Conservation (phyloP, 2,888 invertebrate genomes). For the Pterostichus niger region DNA sequence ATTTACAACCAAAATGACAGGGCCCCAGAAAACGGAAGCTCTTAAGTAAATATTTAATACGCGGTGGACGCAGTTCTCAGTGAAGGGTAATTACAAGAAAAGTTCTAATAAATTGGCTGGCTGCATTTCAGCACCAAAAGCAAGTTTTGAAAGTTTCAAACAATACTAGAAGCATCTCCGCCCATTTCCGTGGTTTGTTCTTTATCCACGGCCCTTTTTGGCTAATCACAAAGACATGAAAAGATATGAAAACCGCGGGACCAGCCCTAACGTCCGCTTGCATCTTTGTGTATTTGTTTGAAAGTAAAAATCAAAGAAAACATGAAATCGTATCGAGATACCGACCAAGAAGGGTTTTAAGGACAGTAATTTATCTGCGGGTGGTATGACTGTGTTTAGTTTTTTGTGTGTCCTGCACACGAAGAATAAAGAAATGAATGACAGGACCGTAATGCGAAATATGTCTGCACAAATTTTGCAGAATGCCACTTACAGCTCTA, state of each 20-base stretch:
- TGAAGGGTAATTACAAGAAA: background rate
- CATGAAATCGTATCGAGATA: conserved; percentile 36
- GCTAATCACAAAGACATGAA: conserved; percentile 57
- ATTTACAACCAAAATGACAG: no score
- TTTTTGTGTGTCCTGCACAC: background rate
- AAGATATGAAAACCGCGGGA: conserved; percentile 50
- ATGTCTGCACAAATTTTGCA: background rate
- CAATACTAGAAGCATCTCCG: background rate
- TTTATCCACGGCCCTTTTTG: conserved; percentile 35
- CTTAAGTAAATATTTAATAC: no score
- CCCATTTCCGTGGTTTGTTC: conserved; percentile 44
- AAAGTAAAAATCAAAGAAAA: conserved; percentile 57
- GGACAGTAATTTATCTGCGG: conserved; percentile 53
- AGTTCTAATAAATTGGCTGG: background rate
- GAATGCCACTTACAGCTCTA: no score
- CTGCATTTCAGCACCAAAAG: background rate
- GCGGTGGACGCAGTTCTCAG: no score
- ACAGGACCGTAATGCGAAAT: background rate
- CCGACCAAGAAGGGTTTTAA: conserved; percentile 44
- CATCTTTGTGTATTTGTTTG: conserved; percentile 55
- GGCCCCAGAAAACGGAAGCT: no score
- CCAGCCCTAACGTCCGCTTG: conserved; percentile 52
- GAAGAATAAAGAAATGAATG: background rate
- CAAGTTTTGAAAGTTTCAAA: background rate
- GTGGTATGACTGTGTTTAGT: conserved; percentile 44